A percentile compares a stretch with the other conserved stretches of the same genome.
These are phyloP conservation scores for Sebastes itinus DNA, from an alignment of 2,797 vertebrate species.

Conservation along the genomic window DNA sequence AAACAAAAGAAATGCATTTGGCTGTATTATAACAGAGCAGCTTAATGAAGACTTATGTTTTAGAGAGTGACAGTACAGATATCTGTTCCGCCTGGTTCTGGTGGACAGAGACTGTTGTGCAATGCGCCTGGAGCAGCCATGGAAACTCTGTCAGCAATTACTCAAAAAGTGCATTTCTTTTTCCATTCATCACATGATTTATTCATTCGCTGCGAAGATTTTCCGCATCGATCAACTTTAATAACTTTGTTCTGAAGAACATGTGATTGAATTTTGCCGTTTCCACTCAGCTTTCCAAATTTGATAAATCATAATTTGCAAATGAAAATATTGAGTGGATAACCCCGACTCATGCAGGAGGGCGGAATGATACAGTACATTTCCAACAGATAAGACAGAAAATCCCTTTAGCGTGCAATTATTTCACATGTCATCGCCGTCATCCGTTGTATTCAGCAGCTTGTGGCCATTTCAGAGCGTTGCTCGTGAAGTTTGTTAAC, in stretches of 20 bases:
- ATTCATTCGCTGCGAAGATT: conserved; percentile 43
- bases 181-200: conserved; percentile 53
- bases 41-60: conserved; percentile 51
- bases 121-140: conserved; percentile 34
- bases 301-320: conserved; percentile 48
- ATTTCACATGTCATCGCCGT: not conserved
- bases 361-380: not conserved
- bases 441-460: not conserved
- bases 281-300: conserved; percentile 52
- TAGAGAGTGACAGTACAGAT: conserved; percentile 15
- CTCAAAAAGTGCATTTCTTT: conserved; percentile 39
- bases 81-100: conserved; percentile 30
- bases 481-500: not conserved
- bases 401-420: conserved; percentile 12
- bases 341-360: not conserved
- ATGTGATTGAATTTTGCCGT: conserved; percentile 51
- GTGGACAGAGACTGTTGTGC: conserved; percentile 37
- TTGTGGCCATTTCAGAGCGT: not conserved
- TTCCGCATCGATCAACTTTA: conserved; percentile 52
- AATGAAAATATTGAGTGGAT: conserved; percentile 28
- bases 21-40: conserved; percentile 22
- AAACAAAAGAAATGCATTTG: conserved; percentile 41
- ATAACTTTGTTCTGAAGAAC: conserved; percentile 45
- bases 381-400: conserved; percentile 16
- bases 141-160: conserved; percentile 51